These are phyloP conservation scores for Xiphophorus maculatus DNA, from an alignment of 2,113 vertebrate species.

Conservation along the genomic window DNA sequence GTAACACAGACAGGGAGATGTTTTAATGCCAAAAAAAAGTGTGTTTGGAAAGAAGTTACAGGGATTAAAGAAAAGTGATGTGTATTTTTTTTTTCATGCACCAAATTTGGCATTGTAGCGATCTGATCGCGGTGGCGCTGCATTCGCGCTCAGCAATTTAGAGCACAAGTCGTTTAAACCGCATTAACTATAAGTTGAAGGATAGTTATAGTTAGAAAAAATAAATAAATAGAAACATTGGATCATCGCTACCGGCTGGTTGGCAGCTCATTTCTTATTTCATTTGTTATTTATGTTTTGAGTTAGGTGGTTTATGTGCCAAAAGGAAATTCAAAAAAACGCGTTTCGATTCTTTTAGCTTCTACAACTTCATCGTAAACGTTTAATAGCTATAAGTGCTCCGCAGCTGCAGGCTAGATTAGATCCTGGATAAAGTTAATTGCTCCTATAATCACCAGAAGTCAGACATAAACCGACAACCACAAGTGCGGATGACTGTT, in stretches of 20 bases:
- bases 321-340: background rate
- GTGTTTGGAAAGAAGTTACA: too few relatives aligned
- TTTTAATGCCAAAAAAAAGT: background rate
- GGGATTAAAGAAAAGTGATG: too few relatives aligned
- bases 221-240: background rate
- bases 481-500: background rate
- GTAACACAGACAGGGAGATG: background rate
- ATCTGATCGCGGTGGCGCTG: too few relatives aligned
- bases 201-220: background rate
- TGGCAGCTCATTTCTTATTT: too few relatives aligned
- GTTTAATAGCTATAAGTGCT: too few relatives aligned
- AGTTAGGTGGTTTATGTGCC: background rate
- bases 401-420: background rate
- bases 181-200: background rate
- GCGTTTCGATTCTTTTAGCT: background rate
- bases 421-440: background rate
- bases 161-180: background rate
- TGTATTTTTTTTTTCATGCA: too few relatives aligned
- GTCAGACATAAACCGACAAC: background rate
- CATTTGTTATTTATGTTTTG: background rate
- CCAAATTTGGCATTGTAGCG: background rate
- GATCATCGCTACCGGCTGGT: background rate
- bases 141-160: background rate
- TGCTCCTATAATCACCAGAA: background rate
- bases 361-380: background rate